Evolutionary conservation across 2,888 invertebrate species (phyloP).

Genomic region (Aleiodes leptofemur): DNA sequence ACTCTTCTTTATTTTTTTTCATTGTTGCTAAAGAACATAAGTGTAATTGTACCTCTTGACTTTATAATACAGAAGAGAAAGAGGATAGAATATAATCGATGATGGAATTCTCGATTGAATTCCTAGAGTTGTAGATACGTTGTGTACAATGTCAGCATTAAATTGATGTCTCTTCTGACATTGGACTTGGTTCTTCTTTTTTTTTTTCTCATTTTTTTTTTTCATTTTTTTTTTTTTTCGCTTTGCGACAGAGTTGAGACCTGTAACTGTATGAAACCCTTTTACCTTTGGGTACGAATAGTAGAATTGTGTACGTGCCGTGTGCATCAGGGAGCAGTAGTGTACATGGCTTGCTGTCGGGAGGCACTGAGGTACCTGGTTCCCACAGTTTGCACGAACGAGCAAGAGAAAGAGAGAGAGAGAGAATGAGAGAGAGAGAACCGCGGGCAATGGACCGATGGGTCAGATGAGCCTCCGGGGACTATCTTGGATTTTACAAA

Average conservation of each 20-base stretch:
- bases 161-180: conserved; percentile 16
- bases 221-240: conserved; percentile 29
- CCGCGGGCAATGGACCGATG: conserved; percentile 69
- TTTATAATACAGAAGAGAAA: conserved; percentile 9
- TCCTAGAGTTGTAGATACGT: conserved; percentile 33
- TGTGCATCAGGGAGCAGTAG: conserved; percentile 56
- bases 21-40: background rate
- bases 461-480: conserved; percentile 71
- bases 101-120: conserved; percentile 1
- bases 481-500: conserved; percentile 58
- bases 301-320: conserved; percentile 50
- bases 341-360: conserved; percentile 59
- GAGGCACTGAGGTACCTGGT: conserved; percentile 70
- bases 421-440: conserved; percentile 58
- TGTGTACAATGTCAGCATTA: conserved; percentile 44
- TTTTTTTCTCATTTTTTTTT: background rate
- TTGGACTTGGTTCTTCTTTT: background rate
- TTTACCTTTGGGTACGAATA: conserved; percentile 64
- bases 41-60: conserved; percentile 14
- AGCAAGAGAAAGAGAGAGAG: background rate
- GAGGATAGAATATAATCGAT: conserved; percentile 36
- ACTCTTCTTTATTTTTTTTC: background rate
- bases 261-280: conserved; percentile 53
- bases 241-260: conserved; percentile 45
- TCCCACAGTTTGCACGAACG: conserved; percentile 68